A percentile compares a stretch with the other conserved stretches of the same genome.
Conservation (phyloP, 92 coral and sea anemone genomes). For the Parazoanthus darwini region DNA sequence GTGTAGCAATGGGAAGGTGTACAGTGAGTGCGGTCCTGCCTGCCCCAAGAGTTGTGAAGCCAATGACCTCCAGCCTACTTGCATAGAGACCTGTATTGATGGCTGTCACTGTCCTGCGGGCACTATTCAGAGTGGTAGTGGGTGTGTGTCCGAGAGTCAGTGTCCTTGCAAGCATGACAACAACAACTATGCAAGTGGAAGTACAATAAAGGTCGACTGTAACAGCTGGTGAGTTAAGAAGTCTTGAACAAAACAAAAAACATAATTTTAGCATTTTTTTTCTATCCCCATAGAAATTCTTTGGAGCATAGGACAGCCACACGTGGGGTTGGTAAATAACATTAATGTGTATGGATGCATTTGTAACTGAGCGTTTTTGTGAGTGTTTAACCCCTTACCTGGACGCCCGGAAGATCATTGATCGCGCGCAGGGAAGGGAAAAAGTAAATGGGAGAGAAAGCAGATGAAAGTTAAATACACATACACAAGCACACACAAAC, state of each 20-base stretch:
- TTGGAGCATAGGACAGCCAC: too few species aligned
- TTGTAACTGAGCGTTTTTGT: too few species aligned
- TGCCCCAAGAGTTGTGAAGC: conserved; percentile 70
- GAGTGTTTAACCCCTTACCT: too few species aligned
- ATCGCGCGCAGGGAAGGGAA: too few species aligned
- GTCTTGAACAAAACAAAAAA: neutral
- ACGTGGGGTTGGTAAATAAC: too few species aligned
- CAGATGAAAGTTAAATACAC: too few species aligned
- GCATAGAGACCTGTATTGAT: conserved; percentile 74
- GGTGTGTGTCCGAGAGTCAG: conserved; percentile 59
- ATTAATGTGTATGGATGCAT: too few species aligned
- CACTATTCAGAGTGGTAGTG: conserved; percentile 60
- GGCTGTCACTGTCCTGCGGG: conserved; percentile 85
- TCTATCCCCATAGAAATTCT: too few species aligned
- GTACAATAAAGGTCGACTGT: conserved; percentile 63
- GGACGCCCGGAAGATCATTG: too few species aligned
- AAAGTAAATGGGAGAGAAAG: too few species aligned
- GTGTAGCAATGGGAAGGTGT: conserved; percentile 64
- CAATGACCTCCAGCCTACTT: conserved; percentile 60
- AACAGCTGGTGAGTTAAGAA: conserved; percentile 67
- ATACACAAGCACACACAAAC: too few species aligned
- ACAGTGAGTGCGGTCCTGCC: conserved; percentile 73
- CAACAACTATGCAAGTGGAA: conserved; percentile 54
- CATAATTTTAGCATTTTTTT: neutral
- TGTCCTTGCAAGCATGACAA: conserved; percentile 79